A percentile compares a stretch with the other conserved stretches of the same genome.
Conservation (phyloP, 2,113 vertebrate species). For the Pseudopipra pipra region DNA sequence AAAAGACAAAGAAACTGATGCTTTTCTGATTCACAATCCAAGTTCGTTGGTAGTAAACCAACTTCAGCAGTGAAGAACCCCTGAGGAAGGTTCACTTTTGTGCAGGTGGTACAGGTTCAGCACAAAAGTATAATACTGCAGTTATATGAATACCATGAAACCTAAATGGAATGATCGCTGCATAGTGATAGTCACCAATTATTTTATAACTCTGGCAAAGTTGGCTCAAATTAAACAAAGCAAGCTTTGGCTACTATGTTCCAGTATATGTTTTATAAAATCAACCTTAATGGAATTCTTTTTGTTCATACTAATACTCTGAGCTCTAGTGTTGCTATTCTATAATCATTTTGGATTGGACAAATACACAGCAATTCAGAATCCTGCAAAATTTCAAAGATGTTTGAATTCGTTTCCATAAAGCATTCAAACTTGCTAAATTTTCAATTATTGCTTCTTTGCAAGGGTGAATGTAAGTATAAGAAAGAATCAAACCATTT, state of each 20-base stretch:
- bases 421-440: background rate
- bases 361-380: background rate
- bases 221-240: background rate
- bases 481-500: background rate
- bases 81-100: background rate
- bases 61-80: background rate
- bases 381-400: background rate
- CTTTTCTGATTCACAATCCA: background rate
- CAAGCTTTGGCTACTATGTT: background rate
- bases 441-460: background rate
- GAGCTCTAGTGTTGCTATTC: background rate
- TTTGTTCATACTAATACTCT: background rate
- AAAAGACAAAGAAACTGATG: background rate
- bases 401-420: background rate
- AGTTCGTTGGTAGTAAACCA: background rate
- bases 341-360: background rate
- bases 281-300: background rate
- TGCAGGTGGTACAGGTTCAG: background rate
- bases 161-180: rapidly evolving
- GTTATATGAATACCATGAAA: background rate
- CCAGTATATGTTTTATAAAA: background rate
- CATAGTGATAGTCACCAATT: background rate
- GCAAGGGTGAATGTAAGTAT: rapidly evolving
- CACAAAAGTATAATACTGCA: background rate
- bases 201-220: background rate